These are phyloP conservation scores for Pagrus major DNA, from an alignment of 2,113 vertebrate genomes.

Conservation along the genomic window DNA sequence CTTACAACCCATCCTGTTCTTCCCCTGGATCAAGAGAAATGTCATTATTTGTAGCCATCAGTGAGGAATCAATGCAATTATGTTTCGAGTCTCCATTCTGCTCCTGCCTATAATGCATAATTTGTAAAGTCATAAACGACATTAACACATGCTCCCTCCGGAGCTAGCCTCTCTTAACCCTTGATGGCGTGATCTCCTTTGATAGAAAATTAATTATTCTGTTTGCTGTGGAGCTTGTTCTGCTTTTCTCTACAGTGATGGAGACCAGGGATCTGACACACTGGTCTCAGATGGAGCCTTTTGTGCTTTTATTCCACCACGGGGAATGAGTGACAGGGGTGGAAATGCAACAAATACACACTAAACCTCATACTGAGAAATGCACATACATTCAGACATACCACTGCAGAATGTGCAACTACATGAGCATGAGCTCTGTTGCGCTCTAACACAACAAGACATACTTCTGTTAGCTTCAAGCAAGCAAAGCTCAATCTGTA, in stretches of 20 bases:
- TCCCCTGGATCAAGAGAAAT: conserved; percentile 85
- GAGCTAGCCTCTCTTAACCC: conserved; percentile 61
- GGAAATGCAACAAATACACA: conserved; percentile 68
- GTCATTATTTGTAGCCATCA: conserved; percentile 85
- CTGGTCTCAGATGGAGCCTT: background rate
- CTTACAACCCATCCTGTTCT: conserved; percentile 77
- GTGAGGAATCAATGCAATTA: conserved; percentile 86
- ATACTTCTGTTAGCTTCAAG: conserved; percentile 39
- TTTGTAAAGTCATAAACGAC: conserved; percentile 74
- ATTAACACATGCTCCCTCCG: conserved; percentile 66
- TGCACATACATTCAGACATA: conserved; percentile 33
- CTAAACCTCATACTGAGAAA: conserved; percentile 25
- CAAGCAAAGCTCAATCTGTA: conserved; percentile 30
- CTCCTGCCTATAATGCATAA: conserved; percentile 81
- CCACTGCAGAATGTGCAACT: conserved; percentile 1
- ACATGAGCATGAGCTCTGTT: conserved; percentile 1
- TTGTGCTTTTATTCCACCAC: conserved; percentile 13
- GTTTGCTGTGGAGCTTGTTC: conserved; percentile 35
- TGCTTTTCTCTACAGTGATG: background rate
- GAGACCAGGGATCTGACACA: background rate
- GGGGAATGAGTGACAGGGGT: conserved; percentile 53
- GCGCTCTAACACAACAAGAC: conserved; percentile 10
- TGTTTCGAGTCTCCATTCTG: conserved; percentile 83
- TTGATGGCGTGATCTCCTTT: conserved; percentile 42
- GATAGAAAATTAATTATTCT: conserved; percentile 58